phyloP scores from a whole-genome alignment of 2,113 vertebrate species.

The Agapornis roseicollis region DNA sequence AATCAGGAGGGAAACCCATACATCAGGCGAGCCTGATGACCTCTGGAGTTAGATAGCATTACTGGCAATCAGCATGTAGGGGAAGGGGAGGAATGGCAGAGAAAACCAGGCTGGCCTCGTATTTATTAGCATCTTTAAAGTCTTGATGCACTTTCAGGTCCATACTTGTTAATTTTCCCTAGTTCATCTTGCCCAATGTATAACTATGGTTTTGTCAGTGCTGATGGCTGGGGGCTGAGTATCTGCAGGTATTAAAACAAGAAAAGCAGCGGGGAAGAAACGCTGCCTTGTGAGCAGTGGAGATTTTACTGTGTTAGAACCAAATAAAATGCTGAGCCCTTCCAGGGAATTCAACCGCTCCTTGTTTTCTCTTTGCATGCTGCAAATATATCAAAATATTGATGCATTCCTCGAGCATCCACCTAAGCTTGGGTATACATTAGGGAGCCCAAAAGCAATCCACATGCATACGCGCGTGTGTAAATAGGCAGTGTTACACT shows the following conservation, averaged over 20 bases:
- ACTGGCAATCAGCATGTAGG: background rate
- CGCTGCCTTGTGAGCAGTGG: fast-evolving
- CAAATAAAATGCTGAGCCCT: background rate
- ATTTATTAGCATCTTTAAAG: background rate
- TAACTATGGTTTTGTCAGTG: background rate
- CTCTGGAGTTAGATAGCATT: constrained; percentile 45
- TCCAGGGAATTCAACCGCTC: background rate
- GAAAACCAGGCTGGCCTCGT: background rate
- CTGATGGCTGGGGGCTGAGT: background rate
- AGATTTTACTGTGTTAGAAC: background rate
- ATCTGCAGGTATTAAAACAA: background rate
- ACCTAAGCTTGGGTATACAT: background rate
- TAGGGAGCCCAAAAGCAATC: background rate
- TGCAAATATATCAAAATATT: background rate
- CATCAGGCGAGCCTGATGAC: constrained; percentile 34
- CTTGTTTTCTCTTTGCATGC: background rate
- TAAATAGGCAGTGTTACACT: background rate
- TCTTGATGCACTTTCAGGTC: background rate
- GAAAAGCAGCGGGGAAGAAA: background rate
- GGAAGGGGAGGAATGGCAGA: background rate
- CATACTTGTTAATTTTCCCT: background rate
- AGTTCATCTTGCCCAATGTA: background rate
- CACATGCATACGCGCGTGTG: fast-evolving
- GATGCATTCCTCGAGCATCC: background rate
- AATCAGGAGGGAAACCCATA: constrained; percentile 31